Evolutionary conservation across 2,888 invertebrate genomes (phyloP), one percentile per base, ranked within the genome.

Genomic region (Agonopterix alstromeriana): DNA sequence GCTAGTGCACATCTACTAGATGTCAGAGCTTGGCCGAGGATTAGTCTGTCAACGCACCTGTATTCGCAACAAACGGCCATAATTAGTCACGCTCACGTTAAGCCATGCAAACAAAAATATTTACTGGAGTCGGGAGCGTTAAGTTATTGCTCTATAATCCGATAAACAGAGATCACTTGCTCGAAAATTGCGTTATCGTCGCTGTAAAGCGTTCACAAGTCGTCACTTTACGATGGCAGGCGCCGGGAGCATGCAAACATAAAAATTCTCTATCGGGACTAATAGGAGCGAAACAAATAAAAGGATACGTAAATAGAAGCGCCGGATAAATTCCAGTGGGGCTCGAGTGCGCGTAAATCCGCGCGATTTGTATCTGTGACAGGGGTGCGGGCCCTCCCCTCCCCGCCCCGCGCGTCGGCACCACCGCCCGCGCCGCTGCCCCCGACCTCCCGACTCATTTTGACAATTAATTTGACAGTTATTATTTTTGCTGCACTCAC

Each of bases 281-380:
- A 88, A 87, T 87, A 88, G 87, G 79, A 85, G 70, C 65, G 82
- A 85, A 86, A 87, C 87, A 87, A 88, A 88, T 87, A 88, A 87
- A 88, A 87, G 81, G 83, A 87, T 86, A 86, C 87, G 87, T 86
- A 88, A 87, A 87, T 85, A 87, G 84, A 77, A 80, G 77, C 82
- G 80, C 69, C 70, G 80, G 85, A 87, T 87, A 86, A 85, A 87
- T 87, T 87, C 84, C 86, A 72, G 72, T 79, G 86, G 87, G 87
- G 87, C 80, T 77, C 67, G 82, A 86, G 86, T 73, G 75, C 76
- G 84, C 86, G 86, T 87, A 89, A 89, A 89, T 89, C 89, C 89
- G 80, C 77, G 82, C 89, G 88, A 89, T 89, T 89, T 89, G 89
- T 89, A 87, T 89, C 88, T 78, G 82, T 84, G 87, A 86, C 88